Percentiles rank a stretch among this genome's conserved stretches.
Conservation (phyloP, 2,797 vertebrate species). For the Melanitta fusca region DNA sequence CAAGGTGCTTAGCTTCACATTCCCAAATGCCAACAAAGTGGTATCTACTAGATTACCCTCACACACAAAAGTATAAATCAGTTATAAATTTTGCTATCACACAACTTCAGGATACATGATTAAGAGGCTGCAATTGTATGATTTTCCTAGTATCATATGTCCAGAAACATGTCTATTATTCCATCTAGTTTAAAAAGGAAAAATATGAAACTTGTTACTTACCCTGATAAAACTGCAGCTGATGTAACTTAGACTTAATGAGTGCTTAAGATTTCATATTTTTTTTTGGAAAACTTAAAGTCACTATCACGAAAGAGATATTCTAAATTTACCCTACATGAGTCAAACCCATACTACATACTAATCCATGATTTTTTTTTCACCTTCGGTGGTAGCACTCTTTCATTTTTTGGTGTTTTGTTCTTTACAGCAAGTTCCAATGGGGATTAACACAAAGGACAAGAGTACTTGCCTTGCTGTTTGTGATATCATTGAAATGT, state of each 20-base stretch:
- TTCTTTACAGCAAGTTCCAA: not conserved
- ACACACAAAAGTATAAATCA: not conserved
- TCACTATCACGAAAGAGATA: not conserved
- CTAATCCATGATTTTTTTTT: not conserved
- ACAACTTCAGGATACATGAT: fast-evolving
- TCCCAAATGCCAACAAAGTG: not conserved
- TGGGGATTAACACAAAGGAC: not conserved
- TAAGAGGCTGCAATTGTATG: not conserved
- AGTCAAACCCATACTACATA: not conserved
- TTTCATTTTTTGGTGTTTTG: not conserved
- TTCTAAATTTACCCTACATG: not conserved
- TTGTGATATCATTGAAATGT: not conserved
- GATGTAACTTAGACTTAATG: not conserved
- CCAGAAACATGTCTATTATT: not conserved
- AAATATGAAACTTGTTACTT: not conserved
- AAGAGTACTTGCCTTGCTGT: not conserved
- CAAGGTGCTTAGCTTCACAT: not conserved
- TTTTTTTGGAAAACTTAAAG: not conserved
- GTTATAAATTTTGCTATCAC: not conserved
- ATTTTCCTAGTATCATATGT: not conserved
- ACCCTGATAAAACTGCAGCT: not conserved
- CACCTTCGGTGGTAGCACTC: not conserved
- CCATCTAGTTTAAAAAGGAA: not conserved
- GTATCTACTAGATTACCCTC: not conserved
- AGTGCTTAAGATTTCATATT: not conserved